phyloP scores from a whole-genome alignment of 2,797 vertebrate species.

The Pelobates cultripes region DNA sequence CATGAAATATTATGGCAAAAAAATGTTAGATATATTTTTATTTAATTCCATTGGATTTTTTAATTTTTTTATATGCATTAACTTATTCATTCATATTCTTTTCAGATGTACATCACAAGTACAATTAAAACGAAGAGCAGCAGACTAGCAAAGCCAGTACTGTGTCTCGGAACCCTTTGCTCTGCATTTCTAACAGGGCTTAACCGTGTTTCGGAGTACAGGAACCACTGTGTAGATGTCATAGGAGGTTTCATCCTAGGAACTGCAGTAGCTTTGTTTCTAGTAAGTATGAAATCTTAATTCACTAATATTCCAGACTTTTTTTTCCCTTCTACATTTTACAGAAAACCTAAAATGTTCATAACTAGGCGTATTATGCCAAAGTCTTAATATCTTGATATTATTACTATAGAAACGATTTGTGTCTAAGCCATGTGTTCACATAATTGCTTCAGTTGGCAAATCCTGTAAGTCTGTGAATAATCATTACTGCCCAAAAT shows the following conservation, averaged over 20 bases:
- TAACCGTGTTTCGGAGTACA: conserved; percentile 95
- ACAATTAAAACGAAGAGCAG: conserved; percentile 98
- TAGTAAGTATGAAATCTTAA: conserved; percentile 75
- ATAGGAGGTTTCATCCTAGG: conserved; percentile 94
- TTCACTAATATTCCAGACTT: too few relatives aligned
- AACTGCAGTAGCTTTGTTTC: conserved; percentile 88
- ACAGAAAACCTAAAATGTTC: too few relatives aligned
- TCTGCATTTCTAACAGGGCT: conserved; percentile 93
- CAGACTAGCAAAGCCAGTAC: conserved; percentile 92
- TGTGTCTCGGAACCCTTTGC: conserved; percentile 92
- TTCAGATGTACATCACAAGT: conserved; percentile 98
- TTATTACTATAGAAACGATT: too few relatives aligned
- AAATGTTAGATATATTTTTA: too few relatives aligned
- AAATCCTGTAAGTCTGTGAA: too few relatives aligned
- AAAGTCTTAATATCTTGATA: too few relatives aligned
- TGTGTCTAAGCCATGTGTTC: too few relatives aligned
- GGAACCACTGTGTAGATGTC: conserved; percentile 95
- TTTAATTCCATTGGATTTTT: not conserved
- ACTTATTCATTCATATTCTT: not conserved
- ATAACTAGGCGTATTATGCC: too few relatives aligned
- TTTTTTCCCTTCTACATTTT: too few relatives aligned
- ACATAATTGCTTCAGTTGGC: too few relatives aligned
- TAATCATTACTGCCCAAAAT: too few relatives aligned
- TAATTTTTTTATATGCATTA: not conserved
- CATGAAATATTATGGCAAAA: too few relatives aligned